These are phyloP conservation scores for Sceloporus tristichus DNA, from an alignment of 2,113 vertebrate species.

Conservation along the genomic window DNA sequence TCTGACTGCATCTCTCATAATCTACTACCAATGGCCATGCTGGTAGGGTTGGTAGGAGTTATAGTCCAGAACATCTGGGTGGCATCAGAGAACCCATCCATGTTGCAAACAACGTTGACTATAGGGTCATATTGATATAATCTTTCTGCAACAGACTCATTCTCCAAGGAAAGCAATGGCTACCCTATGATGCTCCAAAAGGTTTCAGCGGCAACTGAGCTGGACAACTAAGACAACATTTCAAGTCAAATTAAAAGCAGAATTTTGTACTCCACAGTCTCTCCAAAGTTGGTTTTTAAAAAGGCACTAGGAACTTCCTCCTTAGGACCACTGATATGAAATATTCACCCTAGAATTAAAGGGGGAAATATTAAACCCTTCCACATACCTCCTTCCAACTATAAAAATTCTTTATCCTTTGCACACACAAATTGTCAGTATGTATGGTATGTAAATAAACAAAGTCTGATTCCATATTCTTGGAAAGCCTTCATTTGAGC, in stretches of 20 bases:
- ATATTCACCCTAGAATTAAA: neutral
- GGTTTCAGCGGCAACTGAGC: neutral
- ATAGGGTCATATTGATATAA: neutral
- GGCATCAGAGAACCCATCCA: no score
- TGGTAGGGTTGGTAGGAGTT: no score
- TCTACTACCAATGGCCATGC: no score
- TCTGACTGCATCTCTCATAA: no score
- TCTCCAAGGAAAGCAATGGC: neutral
- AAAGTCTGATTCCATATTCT: neutral
- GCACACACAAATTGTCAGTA: neutral
- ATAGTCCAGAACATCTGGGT: no score
- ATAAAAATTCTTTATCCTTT: neutral
- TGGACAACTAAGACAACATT: neutral
- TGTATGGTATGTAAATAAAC: neutral
- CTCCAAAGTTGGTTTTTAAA: neutral
- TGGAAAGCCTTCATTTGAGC: neutral
- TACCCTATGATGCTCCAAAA: neutral
- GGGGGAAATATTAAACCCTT: neutral
- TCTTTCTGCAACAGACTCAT: neutral
- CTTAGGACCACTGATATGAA: neutral
- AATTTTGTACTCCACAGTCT: constrained; percentile 8
- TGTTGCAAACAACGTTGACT: no score
- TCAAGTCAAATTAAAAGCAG: neutral
- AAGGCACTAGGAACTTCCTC: neutral
- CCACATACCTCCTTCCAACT: neutral